These are phyloP conservation scores for Drosophila nigritarsus DNA, from an alignment of 2,888 invertebrate species.

Conservation along the genomic window DNA sequence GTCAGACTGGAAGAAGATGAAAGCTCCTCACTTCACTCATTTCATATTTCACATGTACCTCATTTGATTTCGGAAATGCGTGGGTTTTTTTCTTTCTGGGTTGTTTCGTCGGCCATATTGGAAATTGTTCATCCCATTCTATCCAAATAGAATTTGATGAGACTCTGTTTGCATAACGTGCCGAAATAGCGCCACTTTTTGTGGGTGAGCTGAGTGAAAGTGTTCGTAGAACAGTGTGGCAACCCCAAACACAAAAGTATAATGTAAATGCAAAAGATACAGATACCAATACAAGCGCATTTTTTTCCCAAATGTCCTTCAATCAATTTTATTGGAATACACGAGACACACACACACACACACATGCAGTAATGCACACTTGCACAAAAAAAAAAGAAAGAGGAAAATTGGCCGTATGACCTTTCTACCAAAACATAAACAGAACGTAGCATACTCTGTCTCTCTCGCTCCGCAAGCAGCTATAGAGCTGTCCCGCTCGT, in stretches of 20 bases:
- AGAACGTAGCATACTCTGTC: slow-evolving; percentile 24
- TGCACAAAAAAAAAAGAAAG: slow-evolving; percentile 20
- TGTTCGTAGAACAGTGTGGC: slow-evolving; percentile 12
- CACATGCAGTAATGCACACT: slow-evolving; percentile 29
- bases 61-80: slow-evolving; percentile 25
- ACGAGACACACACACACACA: slow-evolving; percentile 10
- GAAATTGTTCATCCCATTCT: slow-evolving; percentile 21
- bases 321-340: slow-evolving; percentile 49
- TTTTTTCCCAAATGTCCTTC: slow-evolving; percentile 48
- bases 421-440: slow-evolving; percentile 75
- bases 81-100: slow-evolving; percentile 18
- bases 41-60: slow-evolving; percentile 14
- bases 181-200: slow-evolving; percentile 28
- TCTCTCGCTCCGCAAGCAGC: slow-evolving; percentile 4
- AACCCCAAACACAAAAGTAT: slow-evolving; percentile 18
- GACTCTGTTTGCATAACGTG: slow-evolving; percentile 34
- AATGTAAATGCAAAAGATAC: slow-evolving; percentile 15
- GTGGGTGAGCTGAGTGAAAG: slow-evolving; percentile 22
- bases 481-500: slow-evolving; percentile 45
- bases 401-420: slow-evolving; percentile 55
- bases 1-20: slow-evolving; percentile 60
- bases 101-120: slow-evolving; percentile 53
- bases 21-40: slow-evolving; percentile 43
- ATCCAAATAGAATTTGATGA: slow-evolving; percentile 9
- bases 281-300: slow-evolving; percentile 17